Conservation (phyloP, 1,140 invertebrate species). For the Gonioctena quinquepunctata region DNA sequence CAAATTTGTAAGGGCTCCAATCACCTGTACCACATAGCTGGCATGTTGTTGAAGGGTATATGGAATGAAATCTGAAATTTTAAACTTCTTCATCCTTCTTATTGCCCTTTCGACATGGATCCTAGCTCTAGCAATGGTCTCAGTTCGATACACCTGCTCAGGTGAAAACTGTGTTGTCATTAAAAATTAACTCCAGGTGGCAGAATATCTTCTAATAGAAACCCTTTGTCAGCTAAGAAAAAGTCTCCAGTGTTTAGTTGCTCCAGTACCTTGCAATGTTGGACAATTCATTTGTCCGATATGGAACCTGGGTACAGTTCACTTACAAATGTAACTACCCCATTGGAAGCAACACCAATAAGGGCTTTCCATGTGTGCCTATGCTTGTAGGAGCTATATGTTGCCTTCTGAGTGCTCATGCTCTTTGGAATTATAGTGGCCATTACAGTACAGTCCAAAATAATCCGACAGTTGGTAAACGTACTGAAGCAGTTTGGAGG, state of each 20-base stretch:
- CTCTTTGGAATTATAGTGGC: not conserved
- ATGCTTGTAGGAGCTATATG: too few species aligned
- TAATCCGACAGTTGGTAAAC: constrained; percentile 9
- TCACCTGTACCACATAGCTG: not conserved
- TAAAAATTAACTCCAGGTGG: constrained; percentile 16
- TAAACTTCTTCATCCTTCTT: constrained; percentile 12
- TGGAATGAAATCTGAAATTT: constrained; percentile 10
- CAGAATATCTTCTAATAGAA: constrained; percentile 12
- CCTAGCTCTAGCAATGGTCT: constrained; percentile 13
- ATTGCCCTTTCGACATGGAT: too few species aligned
- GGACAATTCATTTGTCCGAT: constrained; percentile 13
- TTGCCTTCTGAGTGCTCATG: constrained; percentile 18
- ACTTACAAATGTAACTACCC: constrained; percentile 24
- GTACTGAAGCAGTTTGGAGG: not conserved
- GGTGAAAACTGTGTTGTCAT: constrained; percentile 14
- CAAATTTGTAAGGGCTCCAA: constrained; percentile 8
- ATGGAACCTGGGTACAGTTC: not conserved
- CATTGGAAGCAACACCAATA: constrained; percentile 24
- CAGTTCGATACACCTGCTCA: constrained; percentile 9
- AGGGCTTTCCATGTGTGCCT: constrained; percentile 16
- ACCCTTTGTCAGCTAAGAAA: constrained; percentile 14
- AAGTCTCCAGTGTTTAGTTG: constrained; percentile 8
- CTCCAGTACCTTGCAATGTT: not conserved
- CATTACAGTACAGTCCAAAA: constrained; percentile 31
- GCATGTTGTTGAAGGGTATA: not conserved